Conservation (phyloP, 2,888 invertebrate genomes). For the Drosophila birchii region DNA sequence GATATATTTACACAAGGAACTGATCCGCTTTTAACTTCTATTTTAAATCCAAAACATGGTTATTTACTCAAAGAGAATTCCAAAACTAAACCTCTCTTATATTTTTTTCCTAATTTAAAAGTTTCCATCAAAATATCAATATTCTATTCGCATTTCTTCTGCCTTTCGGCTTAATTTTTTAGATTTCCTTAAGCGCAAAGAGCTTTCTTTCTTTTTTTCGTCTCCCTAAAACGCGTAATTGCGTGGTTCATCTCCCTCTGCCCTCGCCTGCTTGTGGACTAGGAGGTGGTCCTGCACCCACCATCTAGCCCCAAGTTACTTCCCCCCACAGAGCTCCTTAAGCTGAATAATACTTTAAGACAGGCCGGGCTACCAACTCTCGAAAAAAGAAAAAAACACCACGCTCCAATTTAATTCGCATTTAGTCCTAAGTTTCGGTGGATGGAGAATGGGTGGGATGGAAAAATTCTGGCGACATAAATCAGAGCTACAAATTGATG, state of each 20-base stretch:
- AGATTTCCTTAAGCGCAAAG: conserved; percentile 68
- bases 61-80: background rate
- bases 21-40: background rate
- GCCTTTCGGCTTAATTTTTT: conserved; percentile 55
- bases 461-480: conserved; percentile 66
- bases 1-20: background rate
- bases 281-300: background rate
- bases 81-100: background rate
- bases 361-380: conserved; percentile 49
- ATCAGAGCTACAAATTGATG: conserved; percentile 76
- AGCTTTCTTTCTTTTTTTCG: conserved; percentile 28
- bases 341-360: conserved; percentile 75
- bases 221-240: conserved; percentile 58
- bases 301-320: conserved; percentile 27
- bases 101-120: background rate
- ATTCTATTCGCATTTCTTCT: conserved; percentile 26
- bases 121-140: conserved; percentile 10
- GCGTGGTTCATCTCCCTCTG: conserved; percentile 46
- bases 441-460: conserved; percentile 5
- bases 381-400: conserved; percentile 22
- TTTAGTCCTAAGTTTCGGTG: conserved; percentile 54
- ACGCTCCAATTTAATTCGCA: conserved; percentile 74
- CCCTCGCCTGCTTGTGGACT: background rate
- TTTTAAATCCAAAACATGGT: background rate
- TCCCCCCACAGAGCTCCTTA: conserved; percentile 24